phyloP scores from a whole-genome alignment of 2,113 vertebrate genomes.

The Deroptyus accipitrinus region DNA sequence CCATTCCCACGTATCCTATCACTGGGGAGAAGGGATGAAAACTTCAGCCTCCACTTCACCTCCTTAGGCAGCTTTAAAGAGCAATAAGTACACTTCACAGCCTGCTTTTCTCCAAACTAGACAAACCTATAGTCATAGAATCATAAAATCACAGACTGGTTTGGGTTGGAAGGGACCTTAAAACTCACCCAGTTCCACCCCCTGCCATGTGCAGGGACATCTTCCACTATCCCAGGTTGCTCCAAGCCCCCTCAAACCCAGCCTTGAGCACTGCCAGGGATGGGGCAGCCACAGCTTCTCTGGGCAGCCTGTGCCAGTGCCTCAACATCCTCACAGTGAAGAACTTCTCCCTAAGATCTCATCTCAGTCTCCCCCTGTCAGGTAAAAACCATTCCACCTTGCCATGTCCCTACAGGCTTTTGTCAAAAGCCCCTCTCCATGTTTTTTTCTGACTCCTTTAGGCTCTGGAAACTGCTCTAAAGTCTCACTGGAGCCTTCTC shows the following conservation, averaged over 20 bases:
- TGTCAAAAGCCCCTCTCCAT: not conserved
- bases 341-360: not conserved
- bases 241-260: not conserved
- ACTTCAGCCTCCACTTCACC: not conserved
- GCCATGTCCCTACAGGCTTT: not conserved
- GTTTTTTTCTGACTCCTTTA: not conserved
- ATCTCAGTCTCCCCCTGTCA: not conserved
- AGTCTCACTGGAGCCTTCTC: not conserved
- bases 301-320: not conserved
- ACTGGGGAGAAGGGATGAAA: not conserved
- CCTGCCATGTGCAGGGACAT: not conserved
- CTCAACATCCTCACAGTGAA: not conserved
- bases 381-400: not conserved
- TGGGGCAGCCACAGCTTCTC: not conserved
- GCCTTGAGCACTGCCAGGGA: not conserved
- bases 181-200: not conserved
- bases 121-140: not conserved
- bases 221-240: not conserved
- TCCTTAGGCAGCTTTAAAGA: not conserved
- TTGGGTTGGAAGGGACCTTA: not conserved
- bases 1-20: fast-evolving
- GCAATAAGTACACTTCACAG: not conserved
- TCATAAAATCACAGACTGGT: not conserved
- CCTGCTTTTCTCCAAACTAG: not conserved
- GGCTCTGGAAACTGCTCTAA: not conserved